Evolutionary conservation across 1,140 invertebrate genomes (phyloP).

Genomic region (Xylocopa sonorina): DNA sequence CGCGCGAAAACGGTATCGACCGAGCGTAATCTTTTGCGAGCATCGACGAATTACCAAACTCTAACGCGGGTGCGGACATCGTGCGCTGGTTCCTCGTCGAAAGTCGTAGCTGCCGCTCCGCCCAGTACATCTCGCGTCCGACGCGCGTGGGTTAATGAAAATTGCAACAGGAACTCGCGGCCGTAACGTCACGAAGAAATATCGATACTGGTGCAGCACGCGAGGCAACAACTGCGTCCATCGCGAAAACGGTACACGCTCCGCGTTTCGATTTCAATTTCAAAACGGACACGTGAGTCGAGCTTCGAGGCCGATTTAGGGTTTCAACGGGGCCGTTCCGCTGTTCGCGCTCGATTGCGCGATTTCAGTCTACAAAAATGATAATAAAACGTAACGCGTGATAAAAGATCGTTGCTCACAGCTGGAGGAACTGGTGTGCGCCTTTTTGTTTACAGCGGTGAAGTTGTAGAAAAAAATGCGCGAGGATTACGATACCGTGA

Average conservation of each 20-base stretch:
- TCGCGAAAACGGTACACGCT: background rate
- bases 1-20: background rate
- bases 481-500: too few relatives aligned
- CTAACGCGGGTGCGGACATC: background rate
- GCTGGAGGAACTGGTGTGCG: too few relatives aligned
- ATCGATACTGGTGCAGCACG: background rate
- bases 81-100: background rate
- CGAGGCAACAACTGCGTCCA: background rate
- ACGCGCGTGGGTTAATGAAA: constrained; percentile 14
- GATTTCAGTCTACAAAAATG: too few relatives aligned
- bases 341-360: too few relatives aligned
- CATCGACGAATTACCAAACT: background rate
- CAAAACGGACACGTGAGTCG: background rate
- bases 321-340: background rate
- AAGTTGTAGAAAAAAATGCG: too few relatives aligned
- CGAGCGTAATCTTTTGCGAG: background rate
- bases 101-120: background rate
- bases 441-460: too few relatives aligned
- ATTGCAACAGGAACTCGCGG: constrained; percentile 25
- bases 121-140: background rate
- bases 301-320: background rate
- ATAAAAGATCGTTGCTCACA: too few relatives aligned
- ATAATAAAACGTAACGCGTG: too few relatives aligned
- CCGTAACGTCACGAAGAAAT: constrained; percentile 7
- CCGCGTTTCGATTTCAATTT: background rate